Percentiles rank a stretch among this genome's conserved stretches.
phyloP scores from a whole-genome alignment of 2,113 vertebrate species.

The Anthoscopus minutus region DNA sequence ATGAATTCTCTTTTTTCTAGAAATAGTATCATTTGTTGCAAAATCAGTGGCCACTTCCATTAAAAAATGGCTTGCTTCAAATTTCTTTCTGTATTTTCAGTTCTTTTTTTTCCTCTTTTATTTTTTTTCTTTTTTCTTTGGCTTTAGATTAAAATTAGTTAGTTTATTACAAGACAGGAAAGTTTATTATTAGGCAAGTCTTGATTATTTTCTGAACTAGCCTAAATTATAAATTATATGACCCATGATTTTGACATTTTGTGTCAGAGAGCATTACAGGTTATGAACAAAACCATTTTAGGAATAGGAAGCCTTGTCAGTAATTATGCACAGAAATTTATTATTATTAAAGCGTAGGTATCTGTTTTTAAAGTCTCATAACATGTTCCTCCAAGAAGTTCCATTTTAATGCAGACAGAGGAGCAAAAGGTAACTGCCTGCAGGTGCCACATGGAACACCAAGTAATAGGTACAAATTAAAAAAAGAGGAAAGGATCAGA shows the following conservation, averaged over 20 bases:
- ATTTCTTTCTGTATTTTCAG: not conserved
- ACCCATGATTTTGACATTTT: not conserved
- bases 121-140: not conserved
- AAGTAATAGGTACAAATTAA: not conserved
- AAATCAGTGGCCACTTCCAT: not conserved
- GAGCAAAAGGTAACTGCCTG: not conserved
- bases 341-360: not conserved
- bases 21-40: not conserved
- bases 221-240: not conserved
- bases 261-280: not conserved
- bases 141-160: not conserved
- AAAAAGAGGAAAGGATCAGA: not conserved
- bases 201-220: not conserved
- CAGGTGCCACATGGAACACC: not conserved
- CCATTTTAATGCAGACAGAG: not conserved
- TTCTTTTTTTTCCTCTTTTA: not conserved
- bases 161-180: not conserved
- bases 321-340: not conserved
- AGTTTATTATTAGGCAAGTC: no score
- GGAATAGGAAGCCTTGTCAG: not conserved
- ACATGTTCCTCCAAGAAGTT: not conserved
- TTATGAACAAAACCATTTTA: not conserved
- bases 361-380: not conserved
- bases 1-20: not conserved
- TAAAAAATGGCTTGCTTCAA: not conserved